Evolutionary conservation across 2,113 vertebrate genomes (phyloP), one percentile per base, ranked within the genome.

Genomic region (Bombycilla garrulus): DNA sequence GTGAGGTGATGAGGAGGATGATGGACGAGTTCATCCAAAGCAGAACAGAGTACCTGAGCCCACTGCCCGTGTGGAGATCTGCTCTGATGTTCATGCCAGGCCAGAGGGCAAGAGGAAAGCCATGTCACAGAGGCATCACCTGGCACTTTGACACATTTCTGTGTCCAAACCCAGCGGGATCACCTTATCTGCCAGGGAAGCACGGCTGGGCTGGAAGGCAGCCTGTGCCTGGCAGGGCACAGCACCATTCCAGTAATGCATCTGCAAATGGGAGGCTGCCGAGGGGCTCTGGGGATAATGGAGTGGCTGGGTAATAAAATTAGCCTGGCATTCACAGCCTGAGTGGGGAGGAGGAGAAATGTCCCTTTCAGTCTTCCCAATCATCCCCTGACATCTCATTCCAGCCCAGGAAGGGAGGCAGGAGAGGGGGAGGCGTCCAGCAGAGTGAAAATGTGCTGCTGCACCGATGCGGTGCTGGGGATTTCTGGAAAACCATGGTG

Each of bases 221-320:
- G 90, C 88, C 18, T 66, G 64, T 57, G 82, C 54, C 69, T 87
- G 88, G 87, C 83, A 48, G 35, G 33, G 33, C 76, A 17, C 50
- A 22, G 42, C 19, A 45, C 96, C 86, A 91, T 97, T 64, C 69
- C 70, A 31, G n/a, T 57, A 90, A 94, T 92, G 86, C 64, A 61
- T 54, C 91, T 53, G 71, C 88, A 89, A 69, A 86, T 28, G 91
- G 89, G 69, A 89, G 80, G n/a, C 88, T 88, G 88, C 65, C 1
- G 3, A 86, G 76, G 89, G 81, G 67, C 88, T 93, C 4, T 94
- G 88, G 84, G 83, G 92, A 61, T 91, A 94, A 96, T 86, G 92
- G 86, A 93, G 90, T 79, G 83, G 10, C 76, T 88, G 95, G 91
- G 86, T 97, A 95, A 96, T 96, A 86, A 74, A 97, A 97, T 97